A percentile compares a stretch with the other conserved stretches of the same genome.
phyloP scores from a whole-genome alignment of 2,888 invertebrate genomes.

The Dryococelus australis region DNA sequence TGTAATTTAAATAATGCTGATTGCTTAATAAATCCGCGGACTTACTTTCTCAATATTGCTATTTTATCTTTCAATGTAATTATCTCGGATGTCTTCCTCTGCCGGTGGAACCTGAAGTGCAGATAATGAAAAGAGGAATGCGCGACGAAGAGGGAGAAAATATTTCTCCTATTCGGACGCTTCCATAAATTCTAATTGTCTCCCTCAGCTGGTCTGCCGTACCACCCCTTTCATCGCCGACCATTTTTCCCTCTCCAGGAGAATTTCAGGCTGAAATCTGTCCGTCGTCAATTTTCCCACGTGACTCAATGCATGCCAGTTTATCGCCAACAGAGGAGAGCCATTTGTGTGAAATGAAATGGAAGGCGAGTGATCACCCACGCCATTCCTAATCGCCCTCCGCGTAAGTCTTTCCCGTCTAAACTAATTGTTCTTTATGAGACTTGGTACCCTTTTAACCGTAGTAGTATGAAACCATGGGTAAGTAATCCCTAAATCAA shows the following conservation, averaged over 20 bases:
- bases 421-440: not conserved
- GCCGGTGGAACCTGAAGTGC: not conserved
- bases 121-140: not conserved
- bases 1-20: not conserved
- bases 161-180: not conserved
- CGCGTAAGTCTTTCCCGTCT: not conserved
- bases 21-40: not conserved
- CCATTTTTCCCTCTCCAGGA: not conserved
- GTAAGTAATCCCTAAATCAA: too few relatives aligned
- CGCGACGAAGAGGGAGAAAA: not conserved
- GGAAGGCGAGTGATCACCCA: not conserved
- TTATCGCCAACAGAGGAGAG: slow-evolving; percentile 1
- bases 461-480: too few relatives aligned
- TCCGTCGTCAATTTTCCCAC: slow-evolving; percentile 1
- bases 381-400: not conserved
- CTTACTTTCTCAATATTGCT: not conserved
- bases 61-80: not conserved
- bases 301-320: not conserved
- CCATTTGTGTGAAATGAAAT: slow-evolving; percentile 3
- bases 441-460: not conserved
- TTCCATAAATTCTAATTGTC: slow-evolving; percentile 16
- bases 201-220: not conserved
- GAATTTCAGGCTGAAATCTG: not conserved
- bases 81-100: not conserved
- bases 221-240: slow-evolving; percentile 3